These are phyloP conservation scores for Clamator glandarius DNA, from an alignment of 2,797 vertebrate genomes.

Conservation along the genomic window DNA sequence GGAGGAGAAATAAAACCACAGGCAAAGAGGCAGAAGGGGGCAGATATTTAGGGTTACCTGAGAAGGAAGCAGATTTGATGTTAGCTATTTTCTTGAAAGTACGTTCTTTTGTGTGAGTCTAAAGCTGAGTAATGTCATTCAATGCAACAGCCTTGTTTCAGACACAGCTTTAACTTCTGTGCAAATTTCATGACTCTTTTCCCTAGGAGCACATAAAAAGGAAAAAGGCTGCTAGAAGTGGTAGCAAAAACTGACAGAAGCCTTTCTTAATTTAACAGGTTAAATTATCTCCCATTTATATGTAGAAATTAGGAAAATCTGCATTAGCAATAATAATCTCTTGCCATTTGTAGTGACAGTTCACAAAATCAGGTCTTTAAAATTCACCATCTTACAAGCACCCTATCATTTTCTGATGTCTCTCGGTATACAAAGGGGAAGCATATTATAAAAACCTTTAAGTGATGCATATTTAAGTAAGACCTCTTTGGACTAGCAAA, in stretches of 20 bases:
- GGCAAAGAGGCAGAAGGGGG: background rate
- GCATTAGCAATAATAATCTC: background rate
- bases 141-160: background rate
- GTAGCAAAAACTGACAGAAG: background rate
- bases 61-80: background rate
- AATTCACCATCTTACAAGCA: background rate
- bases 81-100: background rate
- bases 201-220: background rate
- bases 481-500: background rate
- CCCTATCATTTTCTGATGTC: background rate
- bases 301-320: background rate
- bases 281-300: background rate
- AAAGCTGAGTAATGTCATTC: background rate
- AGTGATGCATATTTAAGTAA: background rate
- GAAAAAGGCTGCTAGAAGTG: background rate
- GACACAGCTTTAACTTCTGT: fast-evolving
- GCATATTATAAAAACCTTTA: background rate
- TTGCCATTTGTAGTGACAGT: background rate
- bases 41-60: background rate
- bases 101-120: background rate
- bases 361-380: background rate
- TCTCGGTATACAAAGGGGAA: background rate
- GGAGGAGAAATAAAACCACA: background rate
- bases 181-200: background rate
- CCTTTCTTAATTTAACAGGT: background rate